Percentiles rank a stretch among this genome's conserved stretches.
These are phyloP conservation scores for Nymphalis polychloros DNA, from an alignment of 2,888 invertebrate genomes.

Conservation along the genomic window DNA sequence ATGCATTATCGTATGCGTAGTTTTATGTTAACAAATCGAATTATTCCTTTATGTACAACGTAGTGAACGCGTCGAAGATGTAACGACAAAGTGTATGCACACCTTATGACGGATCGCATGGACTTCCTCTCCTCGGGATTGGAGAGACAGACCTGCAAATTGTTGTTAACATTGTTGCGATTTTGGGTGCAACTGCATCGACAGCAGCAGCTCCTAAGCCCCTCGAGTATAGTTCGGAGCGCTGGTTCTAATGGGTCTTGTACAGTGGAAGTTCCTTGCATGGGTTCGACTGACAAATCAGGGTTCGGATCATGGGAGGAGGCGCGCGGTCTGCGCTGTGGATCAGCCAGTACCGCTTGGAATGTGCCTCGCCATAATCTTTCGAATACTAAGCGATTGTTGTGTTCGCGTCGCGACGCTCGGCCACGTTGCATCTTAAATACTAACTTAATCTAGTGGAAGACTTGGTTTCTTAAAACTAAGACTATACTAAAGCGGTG, in stretches of 20 bases:
- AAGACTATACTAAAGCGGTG: constrained; percentile 60
- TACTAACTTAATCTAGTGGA: constrained; percentile 73
- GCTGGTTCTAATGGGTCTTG: constrained; percentile 75
- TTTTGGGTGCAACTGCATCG: constrained; percentile 69
- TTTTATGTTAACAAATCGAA: constrained; percentile 46
- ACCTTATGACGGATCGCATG: constrained; percentile 86
- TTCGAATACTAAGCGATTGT: constrained; percentile 86
- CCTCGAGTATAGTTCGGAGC: constrained; percentile 66
- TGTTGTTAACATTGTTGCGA: constrained; percentile 67
- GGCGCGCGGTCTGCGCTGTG: constrained; percentile 68
- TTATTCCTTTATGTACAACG: constrained; percentile 26
- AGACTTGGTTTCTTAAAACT: constrained; percentile 77
- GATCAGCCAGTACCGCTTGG: constrained; percentile 71
- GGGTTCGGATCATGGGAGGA: constrained; percentile 63
- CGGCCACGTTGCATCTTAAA: constrained; percentile 74
- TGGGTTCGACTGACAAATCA: constrained; percentile 49
- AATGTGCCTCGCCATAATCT: constrained; percentile 87
- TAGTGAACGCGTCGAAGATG: constrained; percentile 44
- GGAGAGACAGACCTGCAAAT: constrained; percentile 81
- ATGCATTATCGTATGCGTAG: constrained; percentile 35
- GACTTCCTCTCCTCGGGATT: constrained; percentile 79
- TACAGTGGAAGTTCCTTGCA: constrained; percentile 52
- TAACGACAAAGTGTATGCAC: constrained; percentile 57
- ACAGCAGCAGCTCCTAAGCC: constrained; percentile 71
- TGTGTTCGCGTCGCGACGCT: constrained; percentile 73